Base-by-base conservation (phyloP, 2,797 vertebrate genomes). In the Hozukius guyotensis region DNA sequence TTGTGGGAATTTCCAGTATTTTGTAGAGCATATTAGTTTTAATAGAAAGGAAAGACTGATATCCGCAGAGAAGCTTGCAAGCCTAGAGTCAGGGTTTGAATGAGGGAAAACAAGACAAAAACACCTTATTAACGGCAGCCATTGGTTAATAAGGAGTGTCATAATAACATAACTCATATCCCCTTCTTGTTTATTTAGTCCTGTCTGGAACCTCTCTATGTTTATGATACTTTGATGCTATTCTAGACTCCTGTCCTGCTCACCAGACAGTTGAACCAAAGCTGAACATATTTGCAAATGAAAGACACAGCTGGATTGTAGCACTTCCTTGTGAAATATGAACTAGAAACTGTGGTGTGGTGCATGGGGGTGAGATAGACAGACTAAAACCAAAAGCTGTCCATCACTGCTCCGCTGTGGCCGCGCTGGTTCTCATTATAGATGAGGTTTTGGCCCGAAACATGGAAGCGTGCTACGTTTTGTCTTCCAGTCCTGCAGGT, bases 401-500 rank as follows among this genome's bases (percentile, higher is more conserved):
- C 84, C 52, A 77, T 88, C 86, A 83, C 12, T 25, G 55, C 78
- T 81, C 57, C 72, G 18, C 74, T 56, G 29, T 64, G 77, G 81
- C 60, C 5, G 14, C 29, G 49, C 79, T 90, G 90, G 67, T 90
- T 89, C 59, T 90, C 79, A 85, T 93, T 92, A 92, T 60, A 14
- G 62, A 68, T 42, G 6, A 5, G 25, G 60, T 82, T 90, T 87
- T 90, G 81, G 75, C 61, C 72, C 71, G 56, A 87, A 87, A 83
- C 75, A 24, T 82, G 69, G 80, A 86, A 73, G 83, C 67, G 22
- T 64, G 83, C 84, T 78, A 62, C 52, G 56, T 84, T 64, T 88
- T 81, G 72, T 87, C 78, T 64, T 69, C 18, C 69, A 69, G 59
- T 83, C 80, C 61, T 29, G 24, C 69, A 68, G 76, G 77, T 88